Conservation (phyloP, 2,113 vertebrate genomes). For the Sapajus apella region DNA sequence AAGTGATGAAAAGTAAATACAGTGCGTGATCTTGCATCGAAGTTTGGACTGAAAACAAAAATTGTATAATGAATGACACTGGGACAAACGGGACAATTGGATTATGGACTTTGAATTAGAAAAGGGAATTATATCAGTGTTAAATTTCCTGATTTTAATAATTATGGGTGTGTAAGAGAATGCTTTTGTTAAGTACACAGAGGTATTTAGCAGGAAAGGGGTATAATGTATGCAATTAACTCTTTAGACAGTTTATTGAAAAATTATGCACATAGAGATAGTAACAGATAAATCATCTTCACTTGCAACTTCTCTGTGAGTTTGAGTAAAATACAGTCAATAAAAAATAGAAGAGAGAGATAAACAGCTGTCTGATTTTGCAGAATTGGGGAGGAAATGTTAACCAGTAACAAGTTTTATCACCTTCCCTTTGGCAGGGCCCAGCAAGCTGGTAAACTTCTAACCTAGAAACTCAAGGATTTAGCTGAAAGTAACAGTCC, state of each 20-base stretch:
- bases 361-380: not conserved
- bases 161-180: not conserved
- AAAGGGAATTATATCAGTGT: not conserved
- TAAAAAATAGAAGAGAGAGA: not conserved
- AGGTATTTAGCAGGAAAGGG: not conserved
- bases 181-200: not conserved
- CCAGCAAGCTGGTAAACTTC: constrained; percentile 23
- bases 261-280: not conserved
- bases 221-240: not conserved
- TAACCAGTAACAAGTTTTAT: not conserved
- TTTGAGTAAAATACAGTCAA: constrained; percentile 12
- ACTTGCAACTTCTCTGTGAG: not conserved
- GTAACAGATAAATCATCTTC: not conserved
- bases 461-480: constrained; percentile 53
- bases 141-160: not conserved
- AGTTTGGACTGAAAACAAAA: not conserved
- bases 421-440: not conserved
- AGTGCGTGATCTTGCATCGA: not conserved
- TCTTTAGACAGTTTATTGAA: not conserved
- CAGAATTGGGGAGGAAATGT: not conserved
- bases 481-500: constrained; percentile 52
- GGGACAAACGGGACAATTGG: not conserved
- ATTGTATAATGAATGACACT: not conserved
- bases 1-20: not conserved
- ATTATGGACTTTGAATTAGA: not conserved